Base-by-base conservation (phyloP, 1,140 invertebrate genomes). In the Drosophila funebris region DNA sequence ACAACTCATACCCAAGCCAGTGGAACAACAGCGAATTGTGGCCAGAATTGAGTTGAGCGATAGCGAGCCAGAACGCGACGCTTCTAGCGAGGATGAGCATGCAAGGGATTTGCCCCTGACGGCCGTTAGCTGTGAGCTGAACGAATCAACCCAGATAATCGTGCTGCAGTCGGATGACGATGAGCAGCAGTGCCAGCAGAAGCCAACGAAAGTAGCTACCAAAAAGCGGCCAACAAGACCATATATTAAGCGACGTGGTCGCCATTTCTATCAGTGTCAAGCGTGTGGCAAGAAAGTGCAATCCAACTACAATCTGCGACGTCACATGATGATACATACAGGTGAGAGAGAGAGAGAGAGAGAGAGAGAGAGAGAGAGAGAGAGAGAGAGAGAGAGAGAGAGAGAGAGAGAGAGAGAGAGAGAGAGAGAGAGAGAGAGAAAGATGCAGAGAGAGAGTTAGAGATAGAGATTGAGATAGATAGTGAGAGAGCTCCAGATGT, bases 301-400 rank as follows among this genome's bases (percentile, higher is more conserved):
- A 50, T 90, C 90, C 27, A 91, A 90, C 46, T 91, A 91, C 46
- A 91, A 91, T 64, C 66, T 91, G 41, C 67, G 90, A 0, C 73
- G 90, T 2, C 90, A 91, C 52, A 91, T 91, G 90, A 91, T 91
- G 90, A 91, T 91, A 53, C 90, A 91, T 41, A 91, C 90, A 54
- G 90, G 90, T 91, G 43, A 71, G 57, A 1, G n/a, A 18, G 3
- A 36, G 4, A 14, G 3, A 29, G 4, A 27, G n/a, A 31, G 13
- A 7, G 3, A 14, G 8, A 14, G 11, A 14, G 14, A 16, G 1
- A 16, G 27, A 16, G 27, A 18, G 14, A 54, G 16, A 36, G 1
- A 6, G 1, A 36, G 50, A 20, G 22, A 9, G 6, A 46, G 43
- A 1, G n/a, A n/a, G n/a, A n/a, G n/a, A 29, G 24, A 31, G 24